Evolutionary conservation across 2,888 invertebrate species (phyloP).

Genomic region (Cetonia aurata): DNA sequence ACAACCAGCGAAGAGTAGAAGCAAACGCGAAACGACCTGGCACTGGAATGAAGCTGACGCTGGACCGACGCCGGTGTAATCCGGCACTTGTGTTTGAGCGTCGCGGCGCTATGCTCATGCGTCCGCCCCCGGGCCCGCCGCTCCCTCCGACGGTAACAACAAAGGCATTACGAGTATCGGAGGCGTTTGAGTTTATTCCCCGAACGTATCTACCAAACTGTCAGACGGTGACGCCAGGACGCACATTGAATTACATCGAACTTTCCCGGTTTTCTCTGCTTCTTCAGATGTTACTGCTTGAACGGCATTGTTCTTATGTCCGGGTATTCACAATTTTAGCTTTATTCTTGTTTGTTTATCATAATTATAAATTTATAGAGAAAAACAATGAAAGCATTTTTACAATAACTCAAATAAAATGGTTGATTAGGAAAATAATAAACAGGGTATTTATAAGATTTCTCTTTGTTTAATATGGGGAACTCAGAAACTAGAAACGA

Average conservation of each 20-base stretch:
- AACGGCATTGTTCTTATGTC: too few relatives aligned
- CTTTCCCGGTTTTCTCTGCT: conserved; percentile 27
- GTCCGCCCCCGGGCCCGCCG: conserved; percentile 63
- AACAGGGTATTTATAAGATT: too few relatives aligned
- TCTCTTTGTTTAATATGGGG: too few relatives aligned
- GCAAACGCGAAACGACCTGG: conserved; percentile 62
- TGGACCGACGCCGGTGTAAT: conserved; percentile 65
- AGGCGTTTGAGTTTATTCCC: conserved; percentile 68
- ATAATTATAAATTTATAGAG: too few relatives aligned
- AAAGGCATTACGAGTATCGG: conserved; percentile 65
- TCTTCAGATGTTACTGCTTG: not conserved
- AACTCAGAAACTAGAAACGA: too few relatives aligned
- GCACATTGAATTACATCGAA: conserved; percentile 46
- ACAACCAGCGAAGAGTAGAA: conserved; percentile 52
- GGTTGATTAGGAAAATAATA: too few relatives aligned
- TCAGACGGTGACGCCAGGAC: conserved; percentile 56
- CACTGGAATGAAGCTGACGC: conserved; percentile 64
- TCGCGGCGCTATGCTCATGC: conserved; percentile 67
- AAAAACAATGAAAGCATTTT: too few relatives aligned
- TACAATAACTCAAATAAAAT: too few relatives aligned
- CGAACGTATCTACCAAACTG: conserved; percentile 66
- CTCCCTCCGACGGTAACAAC: conserved; percentile 56
- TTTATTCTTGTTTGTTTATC: too few relatives aligned
- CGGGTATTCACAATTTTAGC: too few relatives aligned
- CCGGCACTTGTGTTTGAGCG: conserved; percentile 68